Percentiles rank a stretch among this genome's conserved stretches.
Evolutionary conservation across 2,797 vertebrate genomes (phyloP).

Genomic region (Microchirus variegatus): DNA sequence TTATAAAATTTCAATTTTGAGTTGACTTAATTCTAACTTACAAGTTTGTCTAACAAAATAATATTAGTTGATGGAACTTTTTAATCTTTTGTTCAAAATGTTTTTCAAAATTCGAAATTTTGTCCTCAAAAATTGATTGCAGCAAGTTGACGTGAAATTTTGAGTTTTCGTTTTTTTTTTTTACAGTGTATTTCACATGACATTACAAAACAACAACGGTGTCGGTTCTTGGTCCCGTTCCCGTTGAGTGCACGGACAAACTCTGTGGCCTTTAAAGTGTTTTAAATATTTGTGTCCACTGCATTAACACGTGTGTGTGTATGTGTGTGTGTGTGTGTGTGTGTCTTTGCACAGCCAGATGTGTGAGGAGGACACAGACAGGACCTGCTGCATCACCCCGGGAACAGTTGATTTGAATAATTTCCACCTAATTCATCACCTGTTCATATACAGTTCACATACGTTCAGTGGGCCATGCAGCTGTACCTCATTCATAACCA

Average conservation of each 20-base stretch:
- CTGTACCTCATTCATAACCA: slow-evolving; percentile 77
- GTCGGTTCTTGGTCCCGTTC: slow-evolving; percentile 38
- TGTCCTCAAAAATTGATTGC: no score
- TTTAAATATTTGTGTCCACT: slow-evolving; percentile 77
- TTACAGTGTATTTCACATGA: slow-evolving; percentile 39
- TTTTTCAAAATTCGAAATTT: no score
- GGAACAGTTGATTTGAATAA: slow-evolving; percentile 78
- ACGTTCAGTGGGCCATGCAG: slow-evolving; percentile 58
- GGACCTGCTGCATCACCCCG: slow-evolving; percentile 51
- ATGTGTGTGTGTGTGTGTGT: slow-evolving; percentile 42
- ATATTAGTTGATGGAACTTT: no score
- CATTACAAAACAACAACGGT: slow-evolving; percentile 16
- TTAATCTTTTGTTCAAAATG: no score
- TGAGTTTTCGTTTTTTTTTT: no score
- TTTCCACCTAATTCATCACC: slow-evolving; percentile 76
- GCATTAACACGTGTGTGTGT: slow-evolving; percentile 48
- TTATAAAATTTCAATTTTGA: no score
- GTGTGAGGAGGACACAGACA: slow-evolving; percentile 52
- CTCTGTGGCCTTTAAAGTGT: slow-evolving; percentile 59
- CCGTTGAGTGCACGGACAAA: slow-evolving; percentile 45
- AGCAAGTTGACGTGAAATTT: no score
- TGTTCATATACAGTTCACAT: slow-evolving; percentile 54
- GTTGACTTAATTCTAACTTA: no score
- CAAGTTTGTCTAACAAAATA: no score
- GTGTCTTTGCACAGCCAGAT: slow-evolving; percentile 64